These are phyloP conservation scores for Spinus olivaceus DNA, from an alignment of 2,797 vertebrate genomes.

Conservation along the genomic window DNA sequence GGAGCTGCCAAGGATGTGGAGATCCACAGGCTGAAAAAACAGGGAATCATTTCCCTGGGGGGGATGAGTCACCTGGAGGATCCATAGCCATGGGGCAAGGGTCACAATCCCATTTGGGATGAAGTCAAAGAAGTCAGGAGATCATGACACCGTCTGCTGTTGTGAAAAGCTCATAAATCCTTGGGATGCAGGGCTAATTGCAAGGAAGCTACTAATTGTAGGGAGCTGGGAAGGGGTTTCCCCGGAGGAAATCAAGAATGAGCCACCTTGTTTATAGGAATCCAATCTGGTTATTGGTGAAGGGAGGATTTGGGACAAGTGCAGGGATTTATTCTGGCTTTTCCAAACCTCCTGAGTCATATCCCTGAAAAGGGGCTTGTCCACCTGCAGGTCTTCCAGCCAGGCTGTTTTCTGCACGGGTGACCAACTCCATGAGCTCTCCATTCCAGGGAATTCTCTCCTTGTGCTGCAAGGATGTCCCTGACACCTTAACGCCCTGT, in stretches of 20 bases:
- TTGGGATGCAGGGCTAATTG: neutral
- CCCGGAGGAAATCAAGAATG: neutral
- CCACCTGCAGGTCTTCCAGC: neutral
- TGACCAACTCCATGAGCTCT: neutral
- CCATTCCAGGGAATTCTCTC: neutral
- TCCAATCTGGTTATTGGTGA: rapidly evolving
- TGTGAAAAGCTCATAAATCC: neutral
- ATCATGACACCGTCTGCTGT: neutral
- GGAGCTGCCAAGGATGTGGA: neutral
- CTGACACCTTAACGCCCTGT: too few species aligned
- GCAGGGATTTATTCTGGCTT: neutral
- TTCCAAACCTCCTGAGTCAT: neutral
- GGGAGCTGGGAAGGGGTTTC: neutral
- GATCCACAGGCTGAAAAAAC: neutral
- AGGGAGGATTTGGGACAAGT: neutral
- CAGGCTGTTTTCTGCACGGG: neutral
- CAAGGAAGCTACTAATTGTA: neutral
- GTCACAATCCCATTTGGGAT: neutral
- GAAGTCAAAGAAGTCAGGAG: neutral
- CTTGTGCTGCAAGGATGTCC: neutral
- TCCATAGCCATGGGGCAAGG: neutral
- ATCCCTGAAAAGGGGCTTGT: neutral
- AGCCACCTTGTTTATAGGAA: neutral
- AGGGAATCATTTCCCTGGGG: neutral
- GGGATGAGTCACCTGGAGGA: neutral